Base-by-base conservation (phyloP, 2,113 vertebrate genomes). In the Spea multiplicata region DNA sequence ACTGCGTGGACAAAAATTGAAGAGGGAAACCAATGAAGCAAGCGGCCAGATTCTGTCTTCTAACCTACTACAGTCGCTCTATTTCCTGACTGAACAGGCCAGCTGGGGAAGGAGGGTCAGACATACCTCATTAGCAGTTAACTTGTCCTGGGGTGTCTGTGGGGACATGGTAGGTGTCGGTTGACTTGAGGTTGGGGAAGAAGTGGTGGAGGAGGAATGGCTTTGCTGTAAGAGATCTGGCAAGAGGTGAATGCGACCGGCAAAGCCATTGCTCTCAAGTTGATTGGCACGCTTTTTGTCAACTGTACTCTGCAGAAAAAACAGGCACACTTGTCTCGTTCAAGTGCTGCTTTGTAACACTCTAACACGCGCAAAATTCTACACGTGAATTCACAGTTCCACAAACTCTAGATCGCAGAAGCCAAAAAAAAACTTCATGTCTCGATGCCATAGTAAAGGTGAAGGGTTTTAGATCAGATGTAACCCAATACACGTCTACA, bases 181-280 rank as follows among this genome's bases (percentile, higher is more conserved):
- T 85, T 96, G 95, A 92, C 94, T 95, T 93, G 95, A 96, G 88
- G 96, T 95, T 88, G 97, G 95, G 93, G 94, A 93, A 86, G 93
- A 93, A 81, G 93, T 93, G 87, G 93, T 95, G 92, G 96, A 94
- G 91, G 97, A 96, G 94, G 95, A 98, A 91, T 97, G 96, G 94
- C 96, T 98, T 95, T 98, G 97, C 95, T 98, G 97, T 94, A 99
- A 96, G 93, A 98, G 94, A 93, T 99, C 97, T 88, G 97, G 97
- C 93, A 99, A 97, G 93, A 96, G 96, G 93, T 98, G 97, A 93
- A 97, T 96, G 91, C 94, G 95, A 85, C 96, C 94, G 76, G 94
- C 93, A 93, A 96, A 96, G 94, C 96, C 95, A 90, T 97, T 99
- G 93, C 96, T 94, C 90, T 98, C 96, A 91, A 89, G 89, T 91